These are phyloP conservation scores for Silurus asotus DNA, from an alignment of 2,113 vertebrate species.

Conservation along the genomic window DNA sequence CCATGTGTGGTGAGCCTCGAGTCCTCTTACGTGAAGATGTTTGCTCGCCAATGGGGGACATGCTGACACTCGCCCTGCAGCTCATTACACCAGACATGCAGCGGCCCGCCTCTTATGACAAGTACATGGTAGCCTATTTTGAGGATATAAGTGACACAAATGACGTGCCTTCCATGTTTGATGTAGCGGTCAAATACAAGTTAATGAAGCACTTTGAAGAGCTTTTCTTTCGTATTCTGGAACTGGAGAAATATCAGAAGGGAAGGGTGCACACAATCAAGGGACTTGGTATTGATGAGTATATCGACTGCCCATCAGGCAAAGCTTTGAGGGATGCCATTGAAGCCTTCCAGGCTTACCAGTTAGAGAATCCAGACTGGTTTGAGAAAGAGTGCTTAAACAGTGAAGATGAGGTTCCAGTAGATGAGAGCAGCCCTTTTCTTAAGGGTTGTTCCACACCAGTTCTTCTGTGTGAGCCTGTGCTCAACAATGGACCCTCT, in stretches of 20 bases:
- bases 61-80: constrained; percentile 87
- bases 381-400: constrained; percentile 79
- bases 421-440: constrained; percentile 34
- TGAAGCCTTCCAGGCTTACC: constrained; percentile 77
- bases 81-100: constrained; percentile 89
- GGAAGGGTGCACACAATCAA: constrained; percentile 76
- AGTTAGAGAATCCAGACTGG: constrained; percentile 81
- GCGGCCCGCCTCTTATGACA: constrained; percentile 80
- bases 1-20: constrained; percentile 77
- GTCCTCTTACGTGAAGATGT: constrained; percentile 80
- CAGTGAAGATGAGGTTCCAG: constrained; percentile 61
- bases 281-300: constrained; percentile 78
- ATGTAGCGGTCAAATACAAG: constrained; percentile 79
- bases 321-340: constrained; percentile 78
- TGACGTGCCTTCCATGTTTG: constrained; percentile 86
- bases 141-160: constrained; percentile 75
- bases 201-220: constrained; percentile 93
- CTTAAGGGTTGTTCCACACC: constrained; percentile 34
- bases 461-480: constrained; percentile 61
- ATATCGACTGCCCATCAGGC: constrained; percentile 77
- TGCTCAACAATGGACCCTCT: constrained; percentile 61
- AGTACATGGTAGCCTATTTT: constrained; percentile 92
- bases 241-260: constrained; percentile 87
- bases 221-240: constrained; percentile 88
- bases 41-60: constrained; percentile 77